phyloP scores from a whole-genome alignment of 2,888 invertebrate genomes.

The Drosophila austrosaltans region DNA sequence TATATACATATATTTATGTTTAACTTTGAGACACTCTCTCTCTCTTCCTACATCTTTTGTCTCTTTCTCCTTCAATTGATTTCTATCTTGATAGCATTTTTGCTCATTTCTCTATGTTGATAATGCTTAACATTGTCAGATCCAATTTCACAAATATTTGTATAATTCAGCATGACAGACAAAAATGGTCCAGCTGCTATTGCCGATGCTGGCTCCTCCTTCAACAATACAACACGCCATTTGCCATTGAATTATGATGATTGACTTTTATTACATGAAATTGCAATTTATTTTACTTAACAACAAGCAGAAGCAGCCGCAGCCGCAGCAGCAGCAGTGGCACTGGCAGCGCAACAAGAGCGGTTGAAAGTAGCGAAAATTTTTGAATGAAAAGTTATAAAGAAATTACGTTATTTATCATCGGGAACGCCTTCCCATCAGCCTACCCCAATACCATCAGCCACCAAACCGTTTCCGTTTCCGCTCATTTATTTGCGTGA shows the following conservation, averaged over 20 bases:
- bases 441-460: constrained; percentile 31
- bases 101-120: neutral
- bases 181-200: neutral
- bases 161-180: constrained; percentile 10
- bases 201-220: neutral
- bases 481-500: constrained; percentile 73
- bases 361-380: constrained; percentile 20
- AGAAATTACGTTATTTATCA: constrained; percentile 71
- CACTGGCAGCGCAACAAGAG: constrained; percentile 19
- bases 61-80: no score
- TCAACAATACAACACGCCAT: constrained; percentile 62
- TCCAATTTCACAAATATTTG: constrained; percentile 12
- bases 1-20: no score
- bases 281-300: constrained; percentile 80
- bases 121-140: constrained; percentile 2
- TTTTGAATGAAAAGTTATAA: constrained; percentile 24
- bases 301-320: constrained; percentile 52
- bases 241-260: constrained; percentile 78
- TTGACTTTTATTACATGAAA: constrained; percentile 79
- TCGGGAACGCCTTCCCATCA: constrained; percentile 28
- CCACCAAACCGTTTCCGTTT: constrained; percentile 72
- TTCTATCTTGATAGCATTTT: neutral
- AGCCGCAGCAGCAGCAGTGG: constrained; percentile 21
- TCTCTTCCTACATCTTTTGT: neutral
- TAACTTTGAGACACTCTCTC: no score